Percentiles rank a stretch among this genome's conserved stretches.
phyloP scores from a whole-genome alignment of 2,888 invertebrate genomes.

The Helicoverpa assulta region DNA sequence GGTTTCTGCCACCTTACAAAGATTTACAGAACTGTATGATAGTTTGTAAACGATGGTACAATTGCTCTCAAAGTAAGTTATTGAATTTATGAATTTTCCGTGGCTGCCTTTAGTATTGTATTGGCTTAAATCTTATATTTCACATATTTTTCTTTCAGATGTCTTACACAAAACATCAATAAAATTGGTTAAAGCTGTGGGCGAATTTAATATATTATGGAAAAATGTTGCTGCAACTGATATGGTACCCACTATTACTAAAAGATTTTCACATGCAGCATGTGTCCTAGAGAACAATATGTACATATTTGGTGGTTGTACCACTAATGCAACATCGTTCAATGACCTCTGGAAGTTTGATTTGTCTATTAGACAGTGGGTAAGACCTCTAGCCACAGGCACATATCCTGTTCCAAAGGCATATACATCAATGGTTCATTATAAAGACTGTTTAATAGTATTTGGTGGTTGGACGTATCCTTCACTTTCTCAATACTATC shows the following conservation, averaged over 20 bases:
- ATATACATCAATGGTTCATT: slow-evolving; percentile 97
- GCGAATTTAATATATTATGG: slow-evolving; percentile 94
- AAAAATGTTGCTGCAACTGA: slow-evolving; percentile 90
- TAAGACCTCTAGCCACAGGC: slow-evolving; percentile 94
- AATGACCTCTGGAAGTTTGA: slow-evolving; percentile 99
- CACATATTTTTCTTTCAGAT: slow-evolving; percentile 89
- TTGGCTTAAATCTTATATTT: slow-evolving; percentile 7
- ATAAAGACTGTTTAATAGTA: slow-evolving; percentile 95
- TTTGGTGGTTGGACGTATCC: slow-evolving; percentile 99
- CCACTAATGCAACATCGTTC: slow-evolving; percentile 97
- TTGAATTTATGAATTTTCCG: neutral
- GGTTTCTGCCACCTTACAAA: slow-evolving; percentile 96
- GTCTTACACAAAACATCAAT: slow-evolving; percentile 93
- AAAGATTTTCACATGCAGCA: slow-evolving; percentile 97
- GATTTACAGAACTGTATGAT: slow-evolving; percentile 96
- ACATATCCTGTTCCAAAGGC: slow-evolving; percentile 99
- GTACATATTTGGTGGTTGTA: slow-evolving; percentile 99
- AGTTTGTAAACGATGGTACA: slow-evolving; percentile 96
- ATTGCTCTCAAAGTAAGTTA: slow-evolving; percentile 94
- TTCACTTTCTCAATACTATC: slow-evolving; percentile 95
- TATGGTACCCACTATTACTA: slow-evolving; percentile 94
- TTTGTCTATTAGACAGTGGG: slow-evolving; percentile 95
- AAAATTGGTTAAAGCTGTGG: slow-evolving; percentile 94
- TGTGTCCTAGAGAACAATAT: slow-evolving; percentile 95
- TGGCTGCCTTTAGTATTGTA: slow-evolving; percentile 1